Evolutionary conservation across 1,140 invertebrate genomes (phyloP), one percentile per base, ranked within the genome.

Genomic region (Uloborus diversus): DNA sequence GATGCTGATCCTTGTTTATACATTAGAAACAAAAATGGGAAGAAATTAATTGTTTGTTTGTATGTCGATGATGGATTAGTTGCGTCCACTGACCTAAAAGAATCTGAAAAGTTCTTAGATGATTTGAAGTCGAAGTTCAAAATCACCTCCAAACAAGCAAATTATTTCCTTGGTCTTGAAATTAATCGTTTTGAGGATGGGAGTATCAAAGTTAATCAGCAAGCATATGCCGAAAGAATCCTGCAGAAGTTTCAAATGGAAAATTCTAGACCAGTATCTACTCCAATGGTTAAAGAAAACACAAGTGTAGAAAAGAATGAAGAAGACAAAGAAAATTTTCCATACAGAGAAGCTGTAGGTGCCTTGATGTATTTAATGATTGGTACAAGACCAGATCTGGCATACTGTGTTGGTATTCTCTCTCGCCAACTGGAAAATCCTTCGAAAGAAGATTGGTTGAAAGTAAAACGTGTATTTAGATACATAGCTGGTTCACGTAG

Each of bases 321-420:
- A 56, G 27, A n/a, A 11, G 25, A 49, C 9, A 17, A 11, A 11
- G 30, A 4, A 20, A 30, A 37, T 0, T n/a, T 76, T 14, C 78
- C 82, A 3, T 82, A 82, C 47, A 37, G 68, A n/a, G 33, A 80
- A 71, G 56, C 61, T 14, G 47, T 81, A 13, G 81, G 80, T 1
- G 32, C 14, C 30, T 79, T 89, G 17, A 85, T 88, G 83, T 89
- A 88, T 81, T 56, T 89, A 17, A 61, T 83, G 9, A 81, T 85
- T 20, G 79, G 82, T 0, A 88, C 87, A 14, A 70, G 88, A 32
- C 88, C 88, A 56, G 88, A 89, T 82, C 87, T 89, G 25, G 68
- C 86, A 0, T 88, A 82, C 84, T 83, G 86, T 47, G 86, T 89
- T 0, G 85, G 84, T 80, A 33, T 47, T 28, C 28, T 69, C 4